These are phyloP conservation scores for Colistium nudipinnis DNA, from an alignment of 2,113 vertebrate genomes.

Conservation along the genomic window DNA sequence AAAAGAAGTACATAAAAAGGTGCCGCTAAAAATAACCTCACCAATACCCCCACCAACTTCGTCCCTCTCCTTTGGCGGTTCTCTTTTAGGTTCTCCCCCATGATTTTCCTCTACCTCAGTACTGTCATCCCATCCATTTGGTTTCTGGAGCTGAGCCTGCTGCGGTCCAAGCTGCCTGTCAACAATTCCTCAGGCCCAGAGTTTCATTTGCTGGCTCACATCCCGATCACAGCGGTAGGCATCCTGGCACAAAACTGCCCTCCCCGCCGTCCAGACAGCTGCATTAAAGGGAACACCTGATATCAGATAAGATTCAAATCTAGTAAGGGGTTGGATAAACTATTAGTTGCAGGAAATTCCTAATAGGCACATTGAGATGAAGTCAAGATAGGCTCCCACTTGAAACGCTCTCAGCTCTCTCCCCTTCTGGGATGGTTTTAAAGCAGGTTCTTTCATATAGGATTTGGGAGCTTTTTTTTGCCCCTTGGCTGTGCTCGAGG, in stretches of 20 bases:
- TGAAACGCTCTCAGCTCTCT: conserved; percentile 52
- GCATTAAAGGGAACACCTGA: conserved; percentile 59
- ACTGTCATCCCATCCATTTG: conserved; percentile 82
- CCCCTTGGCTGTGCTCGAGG: conserved; percentile 38
- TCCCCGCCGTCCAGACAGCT: conserved; percentile 20
- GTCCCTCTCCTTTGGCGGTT: conserved; percentile 31
- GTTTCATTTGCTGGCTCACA: conserved; percentile 63
- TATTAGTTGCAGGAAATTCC: conserved; percentile 56
- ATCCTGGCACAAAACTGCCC: conserved; percentile 18
- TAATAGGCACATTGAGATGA: conserved; percentile 57
- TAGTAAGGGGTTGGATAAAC: conserved; percentile 45
- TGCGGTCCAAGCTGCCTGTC: conserved; percentile 72
- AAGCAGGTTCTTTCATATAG: conserved; percentile 53
- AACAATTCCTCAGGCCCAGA: conserved; percentile 67
- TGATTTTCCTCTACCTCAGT: conserved; percentile 82
- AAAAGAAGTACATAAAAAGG: conserved; percentile 1
- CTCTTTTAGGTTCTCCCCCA: conserved; percentile 79
- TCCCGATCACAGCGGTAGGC: conserved; percentile 74
- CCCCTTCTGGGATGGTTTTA: conserved; percentile 41
- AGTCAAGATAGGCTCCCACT: conserved; percentile 47
- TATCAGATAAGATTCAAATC: conserved; percentile 65
- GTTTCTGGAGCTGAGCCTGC: conserved; percentile 81
- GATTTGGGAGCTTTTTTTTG: conserved; percentile 53
- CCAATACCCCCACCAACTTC: conserved; percentile 8
- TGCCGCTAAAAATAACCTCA: conserved; percentile 57